Conservation (phyloP, 2,888 invertebrate species). For the Conops quadrifasciatus region DNA sequence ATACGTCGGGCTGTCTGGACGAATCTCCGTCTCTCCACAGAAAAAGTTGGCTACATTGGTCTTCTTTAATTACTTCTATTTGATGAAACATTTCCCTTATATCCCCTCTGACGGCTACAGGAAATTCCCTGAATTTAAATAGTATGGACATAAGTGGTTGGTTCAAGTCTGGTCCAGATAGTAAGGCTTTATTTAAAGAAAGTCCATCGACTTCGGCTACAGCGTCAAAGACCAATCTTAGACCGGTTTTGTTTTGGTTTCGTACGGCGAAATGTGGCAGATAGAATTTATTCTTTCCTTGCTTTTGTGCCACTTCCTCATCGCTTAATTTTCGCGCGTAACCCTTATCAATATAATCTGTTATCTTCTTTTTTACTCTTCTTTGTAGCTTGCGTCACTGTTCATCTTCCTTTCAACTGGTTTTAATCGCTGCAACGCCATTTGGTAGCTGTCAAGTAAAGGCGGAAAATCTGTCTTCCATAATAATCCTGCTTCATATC, state of each 20-base stretch:
- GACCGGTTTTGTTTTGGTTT: conserved; percentile 37
- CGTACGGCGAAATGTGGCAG: conserved; percentile 48
- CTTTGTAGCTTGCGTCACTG: conserved; percentile 32
- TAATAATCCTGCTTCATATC: conserved; percentile 1
- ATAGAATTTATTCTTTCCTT: conserved; percentile 9
- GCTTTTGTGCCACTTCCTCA: conserved; percentile 28
- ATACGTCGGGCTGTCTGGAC: neutral
- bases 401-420: conserved; percentile 43
- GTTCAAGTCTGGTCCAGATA: neutral
- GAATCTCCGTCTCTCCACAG: conserved; percentile 9
- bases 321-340: conserved; percentile 41
- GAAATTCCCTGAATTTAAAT: neutral
- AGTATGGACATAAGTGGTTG: neutral
- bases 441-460: conserved; percentile 17
- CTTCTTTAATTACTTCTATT: neutral
- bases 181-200: neutral
- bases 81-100: conserved; percentile 9
- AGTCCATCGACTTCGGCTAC: conserved; percentile 23
- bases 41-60: neutral
- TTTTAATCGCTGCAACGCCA: conserved; percentile 38
- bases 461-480: neutral
- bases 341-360: conserved; percentile 42
- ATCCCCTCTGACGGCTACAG: conserved; percentile 6
- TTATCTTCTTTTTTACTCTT: conserved; percentile 38
- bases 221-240: conserved; percentile 39